A percentile compares a stretch with the other conserved stretches of the same genome.
Evolutionary conservation across 2,888 invertebrate genomes (phyloP).

Genomic region (Oscheius sp.): DNA sequence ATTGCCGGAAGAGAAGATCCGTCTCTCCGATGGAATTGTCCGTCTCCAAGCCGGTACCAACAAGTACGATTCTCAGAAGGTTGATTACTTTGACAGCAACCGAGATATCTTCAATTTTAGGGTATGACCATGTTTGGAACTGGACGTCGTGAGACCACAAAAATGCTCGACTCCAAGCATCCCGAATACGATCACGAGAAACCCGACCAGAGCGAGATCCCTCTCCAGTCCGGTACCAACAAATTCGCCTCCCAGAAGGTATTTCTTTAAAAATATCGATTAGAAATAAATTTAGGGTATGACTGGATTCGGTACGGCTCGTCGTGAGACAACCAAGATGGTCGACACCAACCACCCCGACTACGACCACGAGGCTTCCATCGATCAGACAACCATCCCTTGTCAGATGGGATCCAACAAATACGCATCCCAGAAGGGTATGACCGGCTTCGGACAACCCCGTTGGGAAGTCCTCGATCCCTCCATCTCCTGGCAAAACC

Average conservation of each 20-base stretch:
- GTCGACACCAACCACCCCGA: slow-evolving; percentile 72
- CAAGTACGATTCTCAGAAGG: slow-evolving; percentile 73
- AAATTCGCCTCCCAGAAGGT: slow-evolving; percentile 69
- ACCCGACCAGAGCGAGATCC: slow-evolving; percentile 72
- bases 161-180: slow-evolving; percentile 73
- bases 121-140: slow-evolving; percentile 73
- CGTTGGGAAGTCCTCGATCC: slow-evolving; percentile 70
- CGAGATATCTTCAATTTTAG: slow-evolving; percentile 23
- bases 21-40: slow-evolving; percentile 72
- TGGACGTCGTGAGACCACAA: slow-evolving; percentile 72
- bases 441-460: slow-evolving; percentile 73
- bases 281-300: slow-evolving; percentile 59
- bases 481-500: slow-evolving; percentile 67
- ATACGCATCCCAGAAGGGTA: slow-evolving; percentile 73
- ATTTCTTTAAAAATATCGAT: not conserved
- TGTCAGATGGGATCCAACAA: slow-evolving; percentile 73
- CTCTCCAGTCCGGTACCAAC: slow-evolving; percentile 73
- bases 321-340: slow-evolving; percentile 73
- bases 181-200: slow-evolving; percentile 73
- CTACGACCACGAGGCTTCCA: slow-evolving; percentile 69
- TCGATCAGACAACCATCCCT: slow-evolving; percentile 68
- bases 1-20: slow-evolving; percentile 73
- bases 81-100: not conserved
- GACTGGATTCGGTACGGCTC: slow-evolving; percentile 72
- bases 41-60: slow-evolving; percentile 73